Evolutionary conservation across 1,140 invertebrate genomes (phyloP).

Genomic region (Drosophila simulans): DNA sequence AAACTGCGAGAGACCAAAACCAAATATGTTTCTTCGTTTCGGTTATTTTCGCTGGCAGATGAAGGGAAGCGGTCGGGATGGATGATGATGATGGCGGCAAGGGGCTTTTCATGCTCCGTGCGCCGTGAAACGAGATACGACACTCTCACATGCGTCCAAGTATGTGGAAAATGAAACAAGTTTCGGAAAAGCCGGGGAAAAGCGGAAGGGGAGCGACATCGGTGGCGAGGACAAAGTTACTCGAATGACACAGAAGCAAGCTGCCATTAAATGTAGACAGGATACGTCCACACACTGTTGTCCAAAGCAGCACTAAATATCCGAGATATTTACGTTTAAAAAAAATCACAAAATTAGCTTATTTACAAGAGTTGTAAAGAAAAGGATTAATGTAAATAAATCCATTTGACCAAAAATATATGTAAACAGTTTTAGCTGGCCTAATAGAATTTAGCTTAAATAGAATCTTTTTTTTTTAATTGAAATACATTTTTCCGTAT

Average conservation of each 20-base stretch:
- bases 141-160: slow-evolving; percentile 49
- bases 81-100: slow-evolving; percentile 38
- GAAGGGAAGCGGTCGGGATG: slow-evolving; percentile 19
- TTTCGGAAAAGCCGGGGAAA: slow-evolving; percentile 15
- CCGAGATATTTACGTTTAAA: too few species aligned
- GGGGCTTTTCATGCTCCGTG: slow-evolving; percentile 66
- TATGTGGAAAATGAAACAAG: slow-evolving; percentile 69
- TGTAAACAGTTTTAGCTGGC: too few species aligned
- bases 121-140: slow-evolving; percentile 72
- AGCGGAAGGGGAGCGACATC: neutral
- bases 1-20: slow-evolving; percentile 24
- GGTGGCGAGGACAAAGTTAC: slow-evolving; percentile 53
- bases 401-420: too few species aligned
- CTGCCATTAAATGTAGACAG: slow-evolving; percentile 57
- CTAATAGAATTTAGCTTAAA: too few species aligned
- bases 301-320: neutral
- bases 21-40: slow-evolving; percentile 32
- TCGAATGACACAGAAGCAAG: slow-evolving; percentile 60
- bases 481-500: too few species aligned
- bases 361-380: too few species aligned
- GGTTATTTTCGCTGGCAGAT: slow-evolving; percentile 22
- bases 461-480: too few species aligned
- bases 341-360: too few species aligned
- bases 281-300: slow-evolving; percentile 26
- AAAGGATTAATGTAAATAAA: too few species aligned